These are phyloP conservation scores for Saguinus imperator DNA, from an alignment of 2,113 vertebrate genomes.

Conservation along the genomic window DNA sequence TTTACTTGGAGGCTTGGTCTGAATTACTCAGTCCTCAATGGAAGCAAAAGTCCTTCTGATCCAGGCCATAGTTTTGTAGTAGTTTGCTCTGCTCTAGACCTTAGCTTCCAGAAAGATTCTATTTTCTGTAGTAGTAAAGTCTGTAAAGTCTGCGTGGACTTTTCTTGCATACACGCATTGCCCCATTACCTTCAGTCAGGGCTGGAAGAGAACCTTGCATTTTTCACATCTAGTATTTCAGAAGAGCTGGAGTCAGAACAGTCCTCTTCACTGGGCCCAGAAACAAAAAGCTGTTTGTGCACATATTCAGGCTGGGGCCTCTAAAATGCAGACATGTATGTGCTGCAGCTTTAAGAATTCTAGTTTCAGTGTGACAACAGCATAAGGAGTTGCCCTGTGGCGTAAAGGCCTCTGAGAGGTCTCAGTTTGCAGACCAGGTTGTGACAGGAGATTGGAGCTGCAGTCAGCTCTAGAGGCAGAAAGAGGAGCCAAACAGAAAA, in stretches of 20 bases:
- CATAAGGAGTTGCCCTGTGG: neutral
- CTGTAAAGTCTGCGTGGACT: neutral
- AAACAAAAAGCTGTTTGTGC: neutral
- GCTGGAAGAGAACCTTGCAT: neutral
- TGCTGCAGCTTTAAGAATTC: neutral
- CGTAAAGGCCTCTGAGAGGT: neutral
- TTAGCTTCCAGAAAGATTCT: neutral
- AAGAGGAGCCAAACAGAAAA: neutral
- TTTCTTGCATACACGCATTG: neutral
- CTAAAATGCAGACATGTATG: neutral
- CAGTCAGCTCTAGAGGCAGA: neutral
- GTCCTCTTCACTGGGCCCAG: neutral
- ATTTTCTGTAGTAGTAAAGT: neutral
- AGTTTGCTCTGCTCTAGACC: neutral
- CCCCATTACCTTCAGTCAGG: no score
- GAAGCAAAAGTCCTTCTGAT: neutral
- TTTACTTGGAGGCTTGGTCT: neutral
- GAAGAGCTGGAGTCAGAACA: neutral
- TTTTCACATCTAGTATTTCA: neutral
- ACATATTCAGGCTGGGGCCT: no score
- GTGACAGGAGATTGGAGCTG: neutral
- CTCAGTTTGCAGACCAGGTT: slow-evolving; percentile 30
- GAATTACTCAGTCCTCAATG: neutral
- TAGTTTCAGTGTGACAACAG: neutral
- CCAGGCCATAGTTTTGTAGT: neutral